Percentiles rank a stretch among this genome's conserved stretches.
phyloP scores from a whole-genome alignment of 2,113 vertebrate species.

The Mormyrus lacerda region DNA sequence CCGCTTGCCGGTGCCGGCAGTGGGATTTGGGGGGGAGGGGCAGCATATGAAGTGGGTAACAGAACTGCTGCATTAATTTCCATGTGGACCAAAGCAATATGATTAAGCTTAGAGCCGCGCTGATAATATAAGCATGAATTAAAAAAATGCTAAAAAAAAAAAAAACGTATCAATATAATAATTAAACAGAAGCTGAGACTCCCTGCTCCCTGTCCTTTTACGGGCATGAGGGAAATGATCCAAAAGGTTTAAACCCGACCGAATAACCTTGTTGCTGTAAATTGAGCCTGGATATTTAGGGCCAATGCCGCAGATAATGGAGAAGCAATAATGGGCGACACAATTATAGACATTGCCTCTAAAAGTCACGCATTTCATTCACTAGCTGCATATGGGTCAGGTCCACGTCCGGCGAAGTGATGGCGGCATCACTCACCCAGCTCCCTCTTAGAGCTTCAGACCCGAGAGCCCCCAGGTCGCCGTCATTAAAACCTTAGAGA shows the following conservation, averaged over 20 bases:
- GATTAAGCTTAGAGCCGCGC: background rate
- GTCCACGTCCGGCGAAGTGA: background rate
- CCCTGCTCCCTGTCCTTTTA: background rate
- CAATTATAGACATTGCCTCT: background rate
- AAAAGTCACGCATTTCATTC: background rate
- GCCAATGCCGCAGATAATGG: background rate
- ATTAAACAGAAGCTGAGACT: background rate
- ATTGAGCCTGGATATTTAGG: background rate
- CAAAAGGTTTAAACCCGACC: background rate
- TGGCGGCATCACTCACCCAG: background rate
- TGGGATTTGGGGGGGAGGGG: background rate
- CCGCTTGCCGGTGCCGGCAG: background rate
- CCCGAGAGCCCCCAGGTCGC: background rate
- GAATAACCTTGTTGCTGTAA: background rate
- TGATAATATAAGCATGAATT: background rate
- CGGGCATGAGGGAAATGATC: background rate
- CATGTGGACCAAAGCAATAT: constrained; percentile 11
- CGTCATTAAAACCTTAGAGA: background rate
- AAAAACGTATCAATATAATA: background rate
- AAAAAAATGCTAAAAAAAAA: background rate
- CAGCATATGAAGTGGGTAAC: background rate
- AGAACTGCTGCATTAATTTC: background rate
- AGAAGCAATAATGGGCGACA: background rate
- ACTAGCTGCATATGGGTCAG: background rate
- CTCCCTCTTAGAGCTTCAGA: background rate